phyloP scores from a whole-genome alignment of 2,797 vertebrate species.

The Semaprochilodus insignis region DNA sequence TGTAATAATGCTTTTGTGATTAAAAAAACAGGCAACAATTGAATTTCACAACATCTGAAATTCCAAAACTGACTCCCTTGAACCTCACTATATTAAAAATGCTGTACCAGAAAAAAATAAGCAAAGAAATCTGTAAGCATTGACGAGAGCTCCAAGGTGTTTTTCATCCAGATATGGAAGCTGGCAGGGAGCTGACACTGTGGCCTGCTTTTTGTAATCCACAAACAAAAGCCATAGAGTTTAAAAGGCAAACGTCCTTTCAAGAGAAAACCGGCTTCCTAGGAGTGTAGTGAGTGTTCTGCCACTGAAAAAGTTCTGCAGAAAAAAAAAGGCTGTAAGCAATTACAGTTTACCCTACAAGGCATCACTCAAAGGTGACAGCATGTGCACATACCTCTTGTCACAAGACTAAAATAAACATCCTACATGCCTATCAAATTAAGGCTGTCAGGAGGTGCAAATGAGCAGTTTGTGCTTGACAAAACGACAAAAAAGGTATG shows the following conservation, averaged over 20 bases:
- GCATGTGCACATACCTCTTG: conserved; percentile 1
- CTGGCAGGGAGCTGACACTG: background rate
- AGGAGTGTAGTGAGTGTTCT: no score
- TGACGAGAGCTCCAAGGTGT: background rate
- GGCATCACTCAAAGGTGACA: background rate
- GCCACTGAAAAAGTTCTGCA: background rate
- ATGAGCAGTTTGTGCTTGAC: conserved; percentile 20
- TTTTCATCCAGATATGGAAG: background rate
- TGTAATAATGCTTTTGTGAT: background rate
- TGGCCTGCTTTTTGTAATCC: background rate
- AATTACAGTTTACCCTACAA: conserved; percentile 34
- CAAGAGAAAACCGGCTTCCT: background rate
- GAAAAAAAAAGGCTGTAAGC: background rate
- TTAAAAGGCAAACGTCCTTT: background rate
- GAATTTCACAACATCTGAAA: background rate
- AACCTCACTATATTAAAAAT: background rate
- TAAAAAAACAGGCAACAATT: background rate
- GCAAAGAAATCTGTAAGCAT: background rate
- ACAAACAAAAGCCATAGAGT: background rate
- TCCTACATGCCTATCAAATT: conserved; percentile 34
- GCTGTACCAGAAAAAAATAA: background rate
- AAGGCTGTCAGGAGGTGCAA: conserved; percentile 29
- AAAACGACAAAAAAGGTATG: conserved; percentile 15
- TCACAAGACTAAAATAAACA: conserved; percentile 19
- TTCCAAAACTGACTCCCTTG: background rate